Evolutionary conservation across 2,113 vertebrate genomes (phyloP), one percentile per base, ranked within the genome.

Genomic region (Malurus melanocephalus): DNA sequence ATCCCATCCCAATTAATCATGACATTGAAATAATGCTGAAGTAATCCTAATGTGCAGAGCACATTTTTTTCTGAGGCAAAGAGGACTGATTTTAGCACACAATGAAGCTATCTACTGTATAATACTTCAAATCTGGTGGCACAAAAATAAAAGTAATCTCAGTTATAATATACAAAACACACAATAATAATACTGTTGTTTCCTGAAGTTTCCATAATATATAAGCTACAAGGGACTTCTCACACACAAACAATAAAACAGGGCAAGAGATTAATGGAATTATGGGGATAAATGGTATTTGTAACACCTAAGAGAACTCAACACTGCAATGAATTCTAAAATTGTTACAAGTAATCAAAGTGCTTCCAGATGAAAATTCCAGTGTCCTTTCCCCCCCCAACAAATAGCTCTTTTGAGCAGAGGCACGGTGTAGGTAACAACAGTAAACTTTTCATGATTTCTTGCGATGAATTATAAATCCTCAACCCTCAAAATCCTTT

Each of bases 161-260:
- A 67, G 68, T 92, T 89, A 67, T 27, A 80, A 90, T 57, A 90
- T 24, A 73, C 43, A 92, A 80, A 93, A 66, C 24, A 6, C 61
- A 75, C 59, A 81, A 56, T 11, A 80, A 15, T 30, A 86, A 9
- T 65, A 88, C 15, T 72, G 80, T 81, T 85, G 24, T 75, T 92
- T 83, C 85, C 85, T 86, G 93, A 91, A 79, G 43, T 85, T 96
- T 93, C 64, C 85, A 80, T 46, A 89, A 87, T 82, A 89, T 8
- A 81, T 82, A 93, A 96, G 61, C 68, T 66, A 85, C 45, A 60
- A 72, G 75, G 92, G 88, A 87, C 53, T 88, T 90, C 93, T 90
- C 81, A 57, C 71, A 79, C 56, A 77, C 12, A 88, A 91, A 78
- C 52, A 78, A 57, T 88, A 49, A 74, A 91, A 76, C 1, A 32